Conservation (phyloP, 2,797 vertebrate species). For the Falco novaeseelandiae region DNA sequence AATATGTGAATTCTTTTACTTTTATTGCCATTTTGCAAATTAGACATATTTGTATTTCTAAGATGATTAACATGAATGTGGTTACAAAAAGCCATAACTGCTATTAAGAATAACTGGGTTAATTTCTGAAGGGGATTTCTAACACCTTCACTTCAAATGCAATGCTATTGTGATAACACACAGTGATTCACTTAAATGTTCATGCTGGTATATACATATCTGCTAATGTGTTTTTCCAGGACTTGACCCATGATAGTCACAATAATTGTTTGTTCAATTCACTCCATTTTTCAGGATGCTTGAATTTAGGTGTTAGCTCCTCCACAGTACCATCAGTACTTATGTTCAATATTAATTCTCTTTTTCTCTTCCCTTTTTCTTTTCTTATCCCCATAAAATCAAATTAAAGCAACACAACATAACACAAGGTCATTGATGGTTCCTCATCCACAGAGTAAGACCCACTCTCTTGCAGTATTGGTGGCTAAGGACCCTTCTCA, state of each 20-base stretch:
- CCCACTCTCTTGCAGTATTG: background rate
- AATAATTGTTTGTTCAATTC: slow-evolving; percentile 17
- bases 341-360: background rate
- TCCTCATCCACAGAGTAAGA: background rate
- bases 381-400: background rate
- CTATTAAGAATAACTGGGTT: background rate
- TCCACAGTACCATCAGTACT: background rate
- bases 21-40: slow-evolving; percentile 3
- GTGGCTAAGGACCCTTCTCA: background rate
- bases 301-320: background rate
- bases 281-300: background rate
- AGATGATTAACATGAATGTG: background rate
- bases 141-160: slow-evolving; percentile 6
- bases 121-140: slow-evolving; percentile 41
- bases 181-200: slow-evolving; percentile 31
- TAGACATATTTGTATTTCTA: slow-evolving; percentile 15
- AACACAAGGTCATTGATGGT: background rate
- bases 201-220: slow-evolving; percentile 10
- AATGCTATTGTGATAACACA: background rate
- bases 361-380: background rate
- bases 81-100: background rate
- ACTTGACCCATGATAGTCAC: slow-evolving; percentile 12
- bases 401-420: background rate
- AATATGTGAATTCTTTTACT: background rate
- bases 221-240: slow-evolving; percentile 15